phyloP scores from a whole-genome alignment of 1,140 invertebrate genomes.

The Chlorops oryzae region DNA sequence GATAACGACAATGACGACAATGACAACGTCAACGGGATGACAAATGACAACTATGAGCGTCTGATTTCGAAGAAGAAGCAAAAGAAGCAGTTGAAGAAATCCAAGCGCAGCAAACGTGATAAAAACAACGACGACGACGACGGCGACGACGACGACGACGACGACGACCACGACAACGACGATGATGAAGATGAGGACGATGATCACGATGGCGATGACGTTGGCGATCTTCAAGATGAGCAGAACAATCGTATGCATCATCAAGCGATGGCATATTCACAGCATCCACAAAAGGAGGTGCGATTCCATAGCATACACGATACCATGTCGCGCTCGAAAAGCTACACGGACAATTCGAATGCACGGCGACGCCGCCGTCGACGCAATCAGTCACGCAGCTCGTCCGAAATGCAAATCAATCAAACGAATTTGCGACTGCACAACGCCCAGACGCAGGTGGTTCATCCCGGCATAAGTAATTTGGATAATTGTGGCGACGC shows the following conservation, averaged over 20 bases:
- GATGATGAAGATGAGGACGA: constrained; percentile 20
- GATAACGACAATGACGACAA: constrained; percentile 37
- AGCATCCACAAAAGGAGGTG: constrained; percentile 36
- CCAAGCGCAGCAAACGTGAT: constrained; percentile 14
- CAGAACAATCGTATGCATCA: constrained; percentile 22
- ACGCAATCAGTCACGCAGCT: constrained; percentile 42
- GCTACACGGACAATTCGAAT: constrained; percentile 45
- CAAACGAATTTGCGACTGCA: constrained; percentile 42
- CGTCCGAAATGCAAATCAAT: constrained; percentile 45
- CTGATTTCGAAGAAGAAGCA: constrained; percentile 9
- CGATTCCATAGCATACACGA: constrained; percentile 42
- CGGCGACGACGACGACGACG: constrained; percentile 4
- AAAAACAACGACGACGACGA: constrained; percentile 8
- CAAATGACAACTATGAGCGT: constrained; percentile 36
- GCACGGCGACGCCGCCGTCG: constrained; percentile 32
- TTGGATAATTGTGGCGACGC: constrained; percentile 60
- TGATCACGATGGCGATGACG: constrained; percentile 10
- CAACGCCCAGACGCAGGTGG: constrained; percentile 38
- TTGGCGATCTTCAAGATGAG: constrained; percentile 20
- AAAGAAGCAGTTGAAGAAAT: neutral
- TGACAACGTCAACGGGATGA: constrained; percentile 20
- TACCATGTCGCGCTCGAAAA: constrained; percentile 45
- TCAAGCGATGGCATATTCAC: no score
- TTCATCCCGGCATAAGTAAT: constrained; percentile 24
- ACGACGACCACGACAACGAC: constrained; percentile 10